Evolutionary conservation across 2,113 vertebrate species (phyloP).

Genomic region (Athene cunicularia): DNA sequence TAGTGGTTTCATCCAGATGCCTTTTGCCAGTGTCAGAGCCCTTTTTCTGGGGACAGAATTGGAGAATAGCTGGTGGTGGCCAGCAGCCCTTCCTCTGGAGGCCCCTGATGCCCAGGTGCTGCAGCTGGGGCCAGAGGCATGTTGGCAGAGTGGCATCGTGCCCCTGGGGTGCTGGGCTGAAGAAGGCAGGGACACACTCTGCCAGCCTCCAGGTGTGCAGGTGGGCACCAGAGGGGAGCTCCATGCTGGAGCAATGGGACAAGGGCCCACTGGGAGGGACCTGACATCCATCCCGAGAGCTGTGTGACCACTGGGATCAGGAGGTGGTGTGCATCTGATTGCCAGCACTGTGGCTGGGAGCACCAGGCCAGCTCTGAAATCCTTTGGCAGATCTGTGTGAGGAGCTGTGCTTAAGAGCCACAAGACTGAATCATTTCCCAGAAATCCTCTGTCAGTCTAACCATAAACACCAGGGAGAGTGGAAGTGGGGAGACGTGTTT

Average conservation of each 20-base stretch:
- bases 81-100: not conserved
- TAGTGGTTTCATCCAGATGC: not conserved
- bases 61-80: not conserved
- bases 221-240: not conserved
- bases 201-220: rapidly evolving
- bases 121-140: not conserved
- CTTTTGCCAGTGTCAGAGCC: not conserved
- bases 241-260: not conserved
- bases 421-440: conserved; percentile 51
- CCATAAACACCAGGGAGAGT: conserved; percentile 16
- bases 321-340: not conserved
- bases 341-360: rapidly evolving
- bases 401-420: conserved; percentile 22
- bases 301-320: not conserved
- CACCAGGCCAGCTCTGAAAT: not conserved
- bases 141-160: not conserved
- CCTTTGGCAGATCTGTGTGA: not conserved
- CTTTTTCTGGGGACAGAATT: not conserved
- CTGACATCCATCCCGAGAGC: not conserved
- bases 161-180: rapidly evolving
- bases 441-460: conserved; percentile 43
- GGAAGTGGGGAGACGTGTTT: conserved; percentile 14
- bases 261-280: not conserved
- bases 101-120: not conserved
- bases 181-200: not conserved